Percentiles rank a stretch among this genome's conserved stretches.
phyloP scores from a whole-genome alignment of 64 coral and sea anemone genomes.

The Stichodactyla helianthus region DNA sequence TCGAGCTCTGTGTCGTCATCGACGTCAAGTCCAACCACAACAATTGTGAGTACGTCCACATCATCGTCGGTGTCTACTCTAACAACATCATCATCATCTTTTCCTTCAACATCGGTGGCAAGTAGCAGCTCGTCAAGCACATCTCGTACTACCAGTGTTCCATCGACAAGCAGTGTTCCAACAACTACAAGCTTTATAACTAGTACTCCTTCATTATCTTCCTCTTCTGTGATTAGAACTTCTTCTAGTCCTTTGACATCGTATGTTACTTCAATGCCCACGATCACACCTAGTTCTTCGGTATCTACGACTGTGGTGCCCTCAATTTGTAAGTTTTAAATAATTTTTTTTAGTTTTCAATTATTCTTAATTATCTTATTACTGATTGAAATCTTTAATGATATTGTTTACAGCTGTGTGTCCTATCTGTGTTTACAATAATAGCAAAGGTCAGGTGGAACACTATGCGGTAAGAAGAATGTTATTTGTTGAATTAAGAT shows the following conservation, averaged over 20 bases:
- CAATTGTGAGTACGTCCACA: too few relatives aligned
- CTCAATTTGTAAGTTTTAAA: not conserved
- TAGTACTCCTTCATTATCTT: not conserved
- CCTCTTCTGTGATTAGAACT: not conserved
- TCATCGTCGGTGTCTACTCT: too few relatives aligned
- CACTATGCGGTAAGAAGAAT: conserved; percentile 8
- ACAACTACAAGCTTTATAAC: not conserved
- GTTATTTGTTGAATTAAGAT: too few relatives aligned
- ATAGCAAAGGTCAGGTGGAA: conserved; percentile 7
- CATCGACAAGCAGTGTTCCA: not conserved
- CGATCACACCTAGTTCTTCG: conserved; percentile 25
- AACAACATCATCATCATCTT: too few relatives aligned
- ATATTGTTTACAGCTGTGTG: conserved; percentile 23
- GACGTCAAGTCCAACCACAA: too few relatives aligned
- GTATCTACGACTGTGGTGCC: not conserved
- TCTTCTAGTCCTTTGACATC: not conserved
- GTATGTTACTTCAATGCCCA: not conserved
- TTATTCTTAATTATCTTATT: not conserved
- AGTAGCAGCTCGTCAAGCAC: too few relatives aligned
- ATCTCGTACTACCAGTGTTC: not conserved
- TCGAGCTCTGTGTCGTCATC: too few relatives aligned
- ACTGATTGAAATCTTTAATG: not conserved
- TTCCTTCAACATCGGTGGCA: too few relatives aligned
- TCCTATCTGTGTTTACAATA: conserved; percentile 42
- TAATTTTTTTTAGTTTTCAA: not conserved